Conservation (phyloP, 2,113 vertebrate genomes). For the Gobius niger region DNA sequence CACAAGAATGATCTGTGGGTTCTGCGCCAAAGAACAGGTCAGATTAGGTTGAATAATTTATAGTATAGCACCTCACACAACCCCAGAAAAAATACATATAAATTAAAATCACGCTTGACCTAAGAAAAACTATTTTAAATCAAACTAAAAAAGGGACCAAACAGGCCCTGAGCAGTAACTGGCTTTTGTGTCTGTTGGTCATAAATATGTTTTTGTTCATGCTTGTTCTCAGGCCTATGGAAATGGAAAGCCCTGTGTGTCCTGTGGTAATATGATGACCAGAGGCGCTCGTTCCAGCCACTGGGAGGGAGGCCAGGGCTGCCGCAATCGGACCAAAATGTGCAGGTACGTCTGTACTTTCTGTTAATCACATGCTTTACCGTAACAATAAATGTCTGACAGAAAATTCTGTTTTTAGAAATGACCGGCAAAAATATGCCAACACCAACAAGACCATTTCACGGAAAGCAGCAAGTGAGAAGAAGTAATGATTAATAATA, state of each 20-base stretch:
- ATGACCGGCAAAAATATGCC: constrained; percentile 79
- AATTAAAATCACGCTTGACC: too few relatives aligned
- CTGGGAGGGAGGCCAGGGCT: constrained; percentile 83
- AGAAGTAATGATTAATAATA: constrained; percentile 52
- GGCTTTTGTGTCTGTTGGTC: too few relatives aligned
- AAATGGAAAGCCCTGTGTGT: constrained; percentile 75
- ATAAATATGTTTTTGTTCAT: not conserved
- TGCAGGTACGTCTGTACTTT: constrained; percentile 61
- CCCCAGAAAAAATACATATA: too few relatives aligned
- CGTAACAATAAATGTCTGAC: not conserved
- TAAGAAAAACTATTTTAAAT: too few relatives aligned
- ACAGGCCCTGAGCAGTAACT: too few relatives aligned
- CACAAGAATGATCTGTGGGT: constrained; percentile 81
- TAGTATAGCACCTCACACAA: too few relatives aligned
- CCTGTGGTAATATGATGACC: constrained; percentile 79
- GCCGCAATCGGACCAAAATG: constrained; percentile 80
- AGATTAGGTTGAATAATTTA: not conserved
- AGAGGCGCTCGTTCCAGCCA: constrained; percentile 67
- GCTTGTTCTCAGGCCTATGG: constrained; percentile 64
- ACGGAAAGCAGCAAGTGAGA: constrained; percentile 65
- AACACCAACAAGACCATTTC: constrained; percentile 77
- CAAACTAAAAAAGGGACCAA: too few relatives aligned
- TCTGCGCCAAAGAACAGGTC: constrained; percentile 83
- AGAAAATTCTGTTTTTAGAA: constrained; percentile 58
- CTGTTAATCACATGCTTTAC: not conserved